phyloP scores from a whole-genome alignment of 2,113 vertebrate genomes.

The Eolophus roseicapilla region DNA sequence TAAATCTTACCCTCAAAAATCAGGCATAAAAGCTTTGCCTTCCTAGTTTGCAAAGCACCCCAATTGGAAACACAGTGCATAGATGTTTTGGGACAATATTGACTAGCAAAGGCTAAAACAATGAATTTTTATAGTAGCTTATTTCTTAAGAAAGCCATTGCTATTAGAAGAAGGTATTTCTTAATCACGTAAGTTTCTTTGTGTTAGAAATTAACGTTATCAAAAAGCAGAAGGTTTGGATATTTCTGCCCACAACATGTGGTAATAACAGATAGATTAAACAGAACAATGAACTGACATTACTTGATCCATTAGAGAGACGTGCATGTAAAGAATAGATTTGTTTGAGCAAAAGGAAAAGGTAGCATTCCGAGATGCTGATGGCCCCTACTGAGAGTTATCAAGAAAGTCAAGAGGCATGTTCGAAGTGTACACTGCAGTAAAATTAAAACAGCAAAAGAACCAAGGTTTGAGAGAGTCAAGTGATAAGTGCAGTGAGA shows the following conservation, averaged over 20 bases:
- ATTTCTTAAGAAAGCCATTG: not conserved
- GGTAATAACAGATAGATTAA: not conserved
- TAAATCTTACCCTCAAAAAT: not conserved
- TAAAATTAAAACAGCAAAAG: not conserved
- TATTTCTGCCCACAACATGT: not conserved
- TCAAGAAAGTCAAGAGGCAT: rapidly evolving
- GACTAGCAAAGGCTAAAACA: not conserved
- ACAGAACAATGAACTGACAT: not conserved
- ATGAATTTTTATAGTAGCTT: not conserved
- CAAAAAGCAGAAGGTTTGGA: not conserved
- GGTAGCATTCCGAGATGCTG: not conserved
- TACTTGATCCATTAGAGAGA: not conserved
- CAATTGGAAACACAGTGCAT: rapidly evolving
- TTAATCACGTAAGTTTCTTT: not conserved
- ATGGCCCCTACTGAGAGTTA: not conserved
- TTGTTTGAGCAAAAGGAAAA: not conserved
- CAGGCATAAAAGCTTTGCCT: not conserved
- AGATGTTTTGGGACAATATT: not conserved
- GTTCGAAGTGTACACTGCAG: not conserved
- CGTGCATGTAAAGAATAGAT: not conserved
- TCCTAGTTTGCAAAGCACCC: not conserved
- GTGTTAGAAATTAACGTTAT: not conserved
- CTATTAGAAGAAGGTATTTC: not conserved
- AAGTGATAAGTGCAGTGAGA: not conserved
- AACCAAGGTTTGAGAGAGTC: not conserved